Evolutionary conservation across 2,888 invertebrate genomes (phyloP), one percentile per base, ranked within the genome.

Genomic region (Cactoblastis cactorum): DNA sequence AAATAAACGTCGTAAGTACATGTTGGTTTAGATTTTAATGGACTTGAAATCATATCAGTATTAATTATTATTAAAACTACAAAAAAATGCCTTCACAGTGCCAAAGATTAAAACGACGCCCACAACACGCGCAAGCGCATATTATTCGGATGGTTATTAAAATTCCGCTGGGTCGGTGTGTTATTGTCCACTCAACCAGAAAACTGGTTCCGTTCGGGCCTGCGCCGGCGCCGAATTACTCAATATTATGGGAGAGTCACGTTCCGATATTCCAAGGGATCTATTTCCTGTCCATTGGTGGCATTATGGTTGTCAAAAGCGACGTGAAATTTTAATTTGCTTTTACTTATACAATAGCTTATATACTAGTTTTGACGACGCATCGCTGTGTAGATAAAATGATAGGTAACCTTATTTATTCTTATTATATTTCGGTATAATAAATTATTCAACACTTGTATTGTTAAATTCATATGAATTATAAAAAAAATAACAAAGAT

Each of bases 171-270:
- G 68, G 70, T 69, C 62, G 54, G 58, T 62, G 67, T 69, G 76
- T 79, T 71, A 67, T 67, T 54, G 59, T 35, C 66, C 70, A 75
- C 80, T 85, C 69, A 69, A 77, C 77, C 82, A 78, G 77, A 70
- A 79, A 83, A 83, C 74, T 56, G 63, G 71, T 75, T 73, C 74
- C 74, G 67, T 72, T 75, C n/a, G 64, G 57, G 61, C 74, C 69
- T 67, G 75, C 72, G 62, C 62, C 12, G 11, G 62, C 55, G 51
- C 65, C 62, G 62, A 68, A 69, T 69, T 65, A 67, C 63, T 62
- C 50, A 52, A 58, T 55, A 52, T 46, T 52, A 55, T 52, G 46
- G 38, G 50, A 48, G 45, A 54, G 50, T 45, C 48, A 33, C 28
- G 41, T 37, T 51, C 50, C 14, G 41, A 33, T 45, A 45, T 28